Evolutionary conservation across 2,113 vertebrate species (phyloP).

Genomic region (Phrynosoma blainvillii): DNA sequence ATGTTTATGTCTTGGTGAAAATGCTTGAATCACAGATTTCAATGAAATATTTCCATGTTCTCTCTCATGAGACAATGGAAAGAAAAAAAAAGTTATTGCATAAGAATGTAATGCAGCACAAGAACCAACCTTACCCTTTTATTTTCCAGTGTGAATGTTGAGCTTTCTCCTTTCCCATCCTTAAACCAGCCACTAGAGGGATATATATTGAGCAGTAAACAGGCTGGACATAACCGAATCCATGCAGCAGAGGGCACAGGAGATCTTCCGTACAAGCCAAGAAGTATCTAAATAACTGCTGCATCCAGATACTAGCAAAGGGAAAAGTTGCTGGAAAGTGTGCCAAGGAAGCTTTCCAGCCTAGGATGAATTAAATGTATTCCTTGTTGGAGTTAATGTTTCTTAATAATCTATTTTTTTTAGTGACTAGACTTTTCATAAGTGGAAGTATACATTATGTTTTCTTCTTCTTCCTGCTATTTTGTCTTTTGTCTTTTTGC

Average conservation of each 20-base stretch:
- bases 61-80: background rate
- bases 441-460: background rate
- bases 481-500: conserved; percentile 7
- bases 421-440: conserved; percentile 19
- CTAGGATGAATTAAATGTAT: conserved; percentile 24
- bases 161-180: background rate
- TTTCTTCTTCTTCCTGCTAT: background rate
- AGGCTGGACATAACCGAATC: background rate
- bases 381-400: conserved; percentile 22
- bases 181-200: conserved; percentile 30
- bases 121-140: background rate
- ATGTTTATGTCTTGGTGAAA: background rate
- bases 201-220: conserved; percentile 15
- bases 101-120: conserved; percentile 14
- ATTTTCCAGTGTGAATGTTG: background rate
- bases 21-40: background rate
- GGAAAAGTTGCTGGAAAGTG: background rate
- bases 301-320: background rate
- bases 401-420: conserved; percentile 20
- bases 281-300: background rate
- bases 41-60: background rate
- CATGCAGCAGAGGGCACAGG: conserved; percentile 30
- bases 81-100: background rate
- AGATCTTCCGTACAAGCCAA: conserved; percentile 1
- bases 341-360: background rate